Base-by-base conservation (phyloP, 2,113 vertebrate species). In the Aix galericulata region DNA sequence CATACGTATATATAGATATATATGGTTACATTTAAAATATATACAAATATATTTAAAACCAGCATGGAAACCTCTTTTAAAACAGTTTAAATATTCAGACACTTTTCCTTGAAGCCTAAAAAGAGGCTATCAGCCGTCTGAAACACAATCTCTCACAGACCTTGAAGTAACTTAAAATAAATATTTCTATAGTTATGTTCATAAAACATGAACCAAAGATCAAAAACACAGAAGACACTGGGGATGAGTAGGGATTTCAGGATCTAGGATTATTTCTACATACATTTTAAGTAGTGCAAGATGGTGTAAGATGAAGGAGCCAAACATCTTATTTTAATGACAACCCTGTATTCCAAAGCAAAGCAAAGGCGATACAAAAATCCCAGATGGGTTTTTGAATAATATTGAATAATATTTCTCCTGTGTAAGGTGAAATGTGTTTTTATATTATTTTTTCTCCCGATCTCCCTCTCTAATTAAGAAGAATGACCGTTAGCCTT, bases 301-400 rank as follows among this genome's bases (percentile, higher is more conserved):
- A 83, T 84, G 84, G 59, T 75, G 32, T 29, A 95, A 88, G 77
- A 93, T 46, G 64, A 91, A 92, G 95, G 42, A 94, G 91, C 62
- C 78, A 91, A 95, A 93, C 93, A 86, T 93, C 56, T 94, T 95
- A 81, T 71, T 84, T 56, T 88, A 91, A 96, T 97, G 95, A 92
- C 91, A 82, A 69, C 13, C 8, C 67, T 94, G 68, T 89, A 84
- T 86, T 92, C 40, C 63, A 89, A 95, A 88, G 69, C 14, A 82
- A 96, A 86, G 84, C 44, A 69, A 91, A 96, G 75, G 82, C 73
- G 75, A 89, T 26, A 74, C 53, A 80, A 96, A 95, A 48, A 80
- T 67, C 32, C 29, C 69, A 89, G n/a, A 81, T 21, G 64, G 69
- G 72, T 80, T 94, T 95, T 88, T 73, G 52, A 92, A 82, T 87